Evolutionary conservation across 1,140 invertebrate genomes (phyloP).

Genomic region (Rhysida immarginata): DNA sequence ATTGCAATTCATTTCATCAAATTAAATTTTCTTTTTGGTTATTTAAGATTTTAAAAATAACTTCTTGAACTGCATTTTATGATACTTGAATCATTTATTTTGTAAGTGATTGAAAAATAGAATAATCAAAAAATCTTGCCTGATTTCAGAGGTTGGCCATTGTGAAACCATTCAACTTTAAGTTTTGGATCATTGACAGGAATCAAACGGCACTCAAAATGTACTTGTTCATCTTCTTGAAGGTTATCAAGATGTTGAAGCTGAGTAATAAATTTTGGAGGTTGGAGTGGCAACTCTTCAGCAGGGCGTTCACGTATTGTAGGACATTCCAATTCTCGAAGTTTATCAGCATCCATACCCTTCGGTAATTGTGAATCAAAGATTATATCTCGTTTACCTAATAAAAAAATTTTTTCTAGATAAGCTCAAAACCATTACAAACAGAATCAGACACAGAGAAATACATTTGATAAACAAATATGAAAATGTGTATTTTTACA

Average conservation of each 20-base stretch:
- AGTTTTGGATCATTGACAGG: conserved; percentile 88
- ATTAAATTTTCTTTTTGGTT: too few relatives aligned
- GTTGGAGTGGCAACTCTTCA: conserved; percentile 46
- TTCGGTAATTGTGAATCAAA: conserved; percentile 81
- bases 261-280: conserved; percentile 69
- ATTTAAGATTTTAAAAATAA: too few relatives aligned
- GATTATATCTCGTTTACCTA: conserved; percentile 68
- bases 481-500: too few relatives aligned
- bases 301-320: conserved; percentile 48
- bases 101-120: too few relatives aligned
- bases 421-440: too few relatives aligned
- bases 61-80: too few relatives aligned
- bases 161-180: conserved; percentile 81
- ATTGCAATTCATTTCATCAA: too few relatives aligned
- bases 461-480: too few relatives aligned
- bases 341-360: conserved; percentile 78
- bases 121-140: conserved; percentile 26
- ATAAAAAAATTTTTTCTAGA: too few relatives aligned
- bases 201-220: conserved; percentile 88
- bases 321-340: conserved; percentile 81
- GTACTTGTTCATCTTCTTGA: conserved; percentile 75
- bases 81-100: too few relatives aligned
- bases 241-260: conserved; percentile 38
- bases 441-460: too few relatives aligned
- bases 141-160: conserved; percentile 68